Conservation (phyloP, 2,113 vertebrate genomes). For the Xenopus borealis region DNA sequence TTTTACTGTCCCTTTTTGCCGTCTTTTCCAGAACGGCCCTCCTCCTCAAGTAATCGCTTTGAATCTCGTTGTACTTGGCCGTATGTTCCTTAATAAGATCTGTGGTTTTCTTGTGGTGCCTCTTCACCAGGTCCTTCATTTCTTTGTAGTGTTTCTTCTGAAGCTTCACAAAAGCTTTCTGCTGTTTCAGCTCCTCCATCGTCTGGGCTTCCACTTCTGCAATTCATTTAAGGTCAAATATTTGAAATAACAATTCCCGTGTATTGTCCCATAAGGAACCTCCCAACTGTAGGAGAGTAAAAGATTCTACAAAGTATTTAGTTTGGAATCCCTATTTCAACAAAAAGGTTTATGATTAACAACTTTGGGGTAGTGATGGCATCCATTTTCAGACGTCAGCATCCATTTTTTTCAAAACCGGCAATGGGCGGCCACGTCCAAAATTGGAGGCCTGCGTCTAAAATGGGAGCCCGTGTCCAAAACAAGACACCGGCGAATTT, state of each 20-base stretch:
- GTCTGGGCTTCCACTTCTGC: conserved; percentile 90
- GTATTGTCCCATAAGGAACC: no score
- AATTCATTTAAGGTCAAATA: conserved; percentile 41
- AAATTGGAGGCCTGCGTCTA: no score
- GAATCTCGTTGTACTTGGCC: conserved; percentile 81
- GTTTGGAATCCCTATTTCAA: no score
- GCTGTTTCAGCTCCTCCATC: conserved; percentile 90
- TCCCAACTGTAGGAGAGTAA: no score
- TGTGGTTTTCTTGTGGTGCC: conserved; percentile 90
- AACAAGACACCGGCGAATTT: no score
- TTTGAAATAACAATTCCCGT: not conserved
- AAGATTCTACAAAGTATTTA: no score
- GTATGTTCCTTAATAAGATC: conserved; percentile 95
- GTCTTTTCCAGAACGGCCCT: conserved; percentile 80
- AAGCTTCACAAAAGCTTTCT: conserved; percentile 89
- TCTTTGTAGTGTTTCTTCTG: conserved; percentile 97
- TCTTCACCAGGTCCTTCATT: conserved; percentile 93
- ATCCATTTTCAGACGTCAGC: no score
- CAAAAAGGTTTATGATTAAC: no score
- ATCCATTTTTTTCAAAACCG: no score
- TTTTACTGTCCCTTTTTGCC: conserved; percentile 90
- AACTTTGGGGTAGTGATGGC: no score
- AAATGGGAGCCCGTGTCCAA: no score
- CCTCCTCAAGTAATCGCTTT: conserved; percentile 81
- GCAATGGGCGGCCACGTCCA: no score